These are phyloP conservation scores for Molossus alvarezi DNA, from an alignment of 2,797 vertebrate species.

Conservation along the genomic window DNA sequence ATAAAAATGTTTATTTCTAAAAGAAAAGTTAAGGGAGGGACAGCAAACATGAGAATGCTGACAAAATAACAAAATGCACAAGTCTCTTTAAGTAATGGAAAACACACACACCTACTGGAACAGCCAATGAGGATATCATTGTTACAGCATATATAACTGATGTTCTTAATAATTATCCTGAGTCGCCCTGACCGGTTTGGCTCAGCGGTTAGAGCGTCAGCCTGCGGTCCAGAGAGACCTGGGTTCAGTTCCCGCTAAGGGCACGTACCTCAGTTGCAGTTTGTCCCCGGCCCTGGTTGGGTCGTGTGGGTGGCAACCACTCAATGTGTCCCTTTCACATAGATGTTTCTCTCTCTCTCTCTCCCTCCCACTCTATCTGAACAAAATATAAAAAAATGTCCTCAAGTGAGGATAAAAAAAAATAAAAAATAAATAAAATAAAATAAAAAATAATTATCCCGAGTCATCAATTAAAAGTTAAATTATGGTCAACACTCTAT, in stretches of 20 bases:
- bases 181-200: not conserved
- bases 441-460: not conserved
- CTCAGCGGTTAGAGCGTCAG: no score
- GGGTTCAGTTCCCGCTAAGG: no score
- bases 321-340: no score
- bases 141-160: not conserved
- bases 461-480: conserved; percentile 14
- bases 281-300: no score
- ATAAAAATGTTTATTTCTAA: conserved; percentile 20
- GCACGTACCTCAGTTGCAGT: no score
- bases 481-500: not conserved
- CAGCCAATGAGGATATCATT: not conserved
- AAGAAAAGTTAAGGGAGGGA: not conserved
- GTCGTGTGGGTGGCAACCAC: no score
- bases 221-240: no score
- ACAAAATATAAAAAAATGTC: no score
- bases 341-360: no score
- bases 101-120: not conserved
- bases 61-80: conserved; percentile 57
- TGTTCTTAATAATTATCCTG: not conserved
- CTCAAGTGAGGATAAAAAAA: no score
- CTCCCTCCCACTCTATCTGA: no score
- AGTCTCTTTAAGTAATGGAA: conserved; percentile 41
- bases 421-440: no score
- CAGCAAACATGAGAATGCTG: conserved; percentile 41